Evolutionary conservation across 2,888 invertebrate genomes (phyloP), one percentile per base, ranked within the genome.

Genomic region (Stegana nigrithorax): DNA sequence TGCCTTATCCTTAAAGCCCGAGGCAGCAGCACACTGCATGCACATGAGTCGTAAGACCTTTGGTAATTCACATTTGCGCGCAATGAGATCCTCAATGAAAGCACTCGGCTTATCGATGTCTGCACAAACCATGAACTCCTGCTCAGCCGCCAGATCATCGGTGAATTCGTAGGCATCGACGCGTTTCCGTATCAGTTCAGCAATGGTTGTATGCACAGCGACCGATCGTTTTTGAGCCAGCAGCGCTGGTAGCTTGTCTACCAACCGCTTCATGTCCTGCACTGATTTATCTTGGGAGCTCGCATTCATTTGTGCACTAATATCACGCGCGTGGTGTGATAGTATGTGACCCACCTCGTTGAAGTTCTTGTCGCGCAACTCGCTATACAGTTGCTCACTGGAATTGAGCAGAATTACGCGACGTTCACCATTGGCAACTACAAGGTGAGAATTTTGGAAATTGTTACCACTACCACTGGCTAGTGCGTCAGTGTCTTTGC

Each of bases 241-340:
- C 87, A 98, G 90, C 73, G 93, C 92, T 0, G 97, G 97, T 68
- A 98, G 87, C 58, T 93, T 91, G 32, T 94, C 92, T 2, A 98
- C 97, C 84, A 97, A 96, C 79, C 93, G 91, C 82, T 96, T 96
- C 87, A 98, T 95, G 86, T 97, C 96, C 76, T 94, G 94, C n/a
- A 98, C 93, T 0, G 96, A 92, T 83, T 94, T 95, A 60, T 95
- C 93, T 55, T 90, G 90, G 81, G 94, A 93, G 26, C 92, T 89
- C 80, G 96, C 94, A 84, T 95, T 92, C 81, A 95, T 89, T 81
- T 96, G 93, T 0, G 91, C 90, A 67, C 94, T 92, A 59, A 98
- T 94, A 5, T 91, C 88, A 81, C 93, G 94, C 0, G 96, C 96
- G 83, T 94, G 95, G 75, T 91, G 91, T 2, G 95, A 93, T 1